These are phyloP conservation scores for Trichogramma pretiosum DNA, from an alignment of 1,140 invertebrate species.

Conservation along the genomic window DNA sequence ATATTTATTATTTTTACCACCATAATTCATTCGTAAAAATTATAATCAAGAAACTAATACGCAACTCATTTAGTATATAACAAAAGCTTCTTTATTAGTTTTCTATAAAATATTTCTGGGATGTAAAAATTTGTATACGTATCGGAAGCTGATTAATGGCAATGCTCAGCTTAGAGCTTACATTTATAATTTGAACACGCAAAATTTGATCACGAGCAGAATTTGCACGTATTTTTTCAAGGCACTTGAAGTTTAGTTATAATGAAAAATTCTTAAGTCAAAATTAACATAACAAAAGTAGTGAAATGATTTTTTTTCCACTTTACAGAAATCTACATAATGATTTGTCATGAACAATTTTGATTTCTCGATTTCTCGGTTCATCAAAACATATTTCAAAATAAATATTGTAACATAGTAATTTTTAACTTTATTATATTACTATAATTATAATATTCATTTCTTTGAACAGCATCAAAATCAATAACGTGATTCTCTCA, in stretches of 20 bases:
- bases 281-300: too few relatives aligned
- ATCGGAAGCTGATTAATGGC: constrained; percentile 9
- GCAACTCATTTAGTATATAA: constrained; percentile 8
- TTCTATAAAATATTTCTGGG: constrained; percentile 6
- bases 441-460: too few relatives aligned
- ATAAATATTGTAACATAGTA: constrained; percentile 8
- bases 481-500: too few relatives aligned
- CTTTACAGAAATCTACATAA: constrained; percentile 17
- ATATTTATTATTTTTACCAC: background rate
- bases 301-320: too few relatives aligned
- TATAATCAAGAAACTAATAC: constrained; percentile 2
- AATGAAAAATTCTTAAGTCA: constrained; percentile 12
- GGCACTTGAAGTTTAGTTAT: constrained; percentile 14
- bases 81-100: constrained; percentile 10
- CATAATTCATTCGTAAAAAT: background rate
- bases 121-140: constrained; percentile 5
- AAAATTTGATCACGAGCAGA: constrained; percentile 17
- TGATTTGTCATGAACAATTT: constrained; percentile 11
- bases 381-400: too few relatives aligned
- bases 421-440: too few relatives aligned
- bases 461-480: too few relatives aligned
- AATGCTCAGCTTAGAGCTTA: constrained; percentile 5
- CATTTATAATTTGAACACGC: constrained; percentile 10
- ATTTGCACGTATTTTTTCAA: constrained; percentile 12
- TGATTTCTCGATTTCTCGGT: too few relatives aligned